Base-by-base conservation (phyloP, 2,113 vertebrate genomes). In the Nibea coibor region DNA sequence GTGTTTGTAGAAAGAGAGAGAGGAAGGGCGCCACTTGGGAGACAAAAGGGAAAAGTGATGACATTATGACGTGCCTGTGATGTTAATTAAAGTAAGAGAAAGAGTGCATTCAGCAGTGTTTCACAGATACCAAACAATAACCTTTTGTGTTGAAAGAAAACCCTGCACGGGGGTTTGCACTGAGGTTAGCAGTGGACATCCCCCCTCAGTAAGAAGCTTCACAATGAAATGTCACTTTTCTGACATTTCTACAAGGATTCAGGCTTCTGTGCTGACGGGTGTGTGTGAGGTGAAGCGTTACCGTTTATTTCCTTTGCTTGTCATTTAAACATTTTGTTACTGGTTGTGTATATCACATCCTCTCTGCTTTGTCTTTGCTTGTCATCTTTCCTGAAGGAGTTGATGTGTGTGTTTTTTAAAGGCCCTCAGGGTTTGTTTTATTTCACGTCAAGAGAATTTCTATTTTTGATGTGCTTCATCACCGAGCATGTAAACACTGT, bases 31-130 rank as follows among this genome's bases (percentile, higher is more conserved):
- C 28, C 71, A 67, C 82, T 57, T 45, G 75, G 82, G 82, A 86
- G 83, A 95, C 95, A 94, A 89, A 89, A 90, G 87, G 93, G 64
- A 69, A 72, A 93, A 95, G 94, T 93, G 94, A 93, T 92, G 93
- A 94, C 95, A 87, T 84, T 82, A 95, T 95, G 95, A 93, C 90
- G 93, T 93, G 95, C 94, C 92, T 92, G 93, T 94, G 94, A 93
- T 96, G 94, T 95, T 96, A 96, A 97, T 97, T 96, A 96, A 96
- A 93, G 89, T 88, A 90, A 92, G 95, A 95, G 94, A 95, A 95
- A 94, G 92, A 95, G 95, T 94, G 93, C 93, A 95, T 93, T 96
- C 95, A 92, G 80, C 53, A 26, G 20, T 22, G 22, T 88, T 79
- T 71, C 73, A 59, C 80, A 26, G 54, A 87, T 69, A n/a, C 51